Base-by-base conservation (phyloP, 1,140 invertebrate genomes). In the Lineus longissimus region DNA sequence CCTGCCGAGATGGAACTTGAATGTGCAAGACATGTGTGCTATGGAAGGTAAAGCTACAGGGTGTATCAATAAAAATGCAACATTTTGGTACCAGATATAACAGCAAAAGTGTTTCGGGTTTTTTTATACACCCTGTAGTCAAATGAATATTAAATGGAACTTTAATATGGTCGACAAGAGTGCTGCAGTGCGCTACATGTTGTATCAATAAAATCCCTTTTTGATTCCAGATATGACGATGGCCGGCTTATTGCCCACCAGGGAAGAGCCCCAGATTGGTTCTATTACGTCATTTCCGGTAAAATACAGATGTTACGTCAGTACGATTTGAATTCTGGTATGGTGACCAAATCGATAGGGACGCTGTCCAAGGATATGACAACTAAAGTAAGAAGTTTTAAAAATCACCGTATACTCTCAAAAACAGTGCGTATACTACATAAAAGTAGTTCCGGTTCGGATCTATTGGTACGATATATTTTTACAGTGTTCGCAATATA, bases 181-280 rank as follows among this genome's bases (percentile, higher is more conserved):
- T n/a, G n/a, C n/a, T n/a, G n/a, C n/a, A n/a, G n/a, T n/a, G n/a
- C n/a, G n/a, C n/a, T n/a, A n/a, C n/a, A n/a, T n/a, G n/a, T n/a
- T n/a, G n/a, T n/a, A n/a, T n/a, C n/a, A n/a, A n/a, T n/a, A n/a
- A n/a, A n/a, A n/a, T n/a, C n/a, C n/a, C n/a, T n/a, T n/a, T n/a
- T n/a, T n/a, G n/a, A n/a, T n/a, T n/a, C n/a, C n/a, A 79, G 77
- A 51, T 80, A 78, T 64, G 77, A 80, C 40, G 68, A 71, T 43
- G 70, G 71, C 47, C 66, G 78, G 25, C 67, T 78, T 1, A 68
- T 80, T 9, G 76, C 75, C 17, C 69, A 73, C 55, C 76, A 80
- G 65, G 76, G 73, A 9, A 65, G 70, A 61, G 59, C 64, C 22
- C 71, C 76, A 13, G 75, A 80, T 40, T 65, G 71, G 45, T 77